Percentiles rank a stretch among this genome's conserved stretches.
Conservation (phyloP, 2,888 invertebrate genomes). For the Morpho helenor region DNA sequence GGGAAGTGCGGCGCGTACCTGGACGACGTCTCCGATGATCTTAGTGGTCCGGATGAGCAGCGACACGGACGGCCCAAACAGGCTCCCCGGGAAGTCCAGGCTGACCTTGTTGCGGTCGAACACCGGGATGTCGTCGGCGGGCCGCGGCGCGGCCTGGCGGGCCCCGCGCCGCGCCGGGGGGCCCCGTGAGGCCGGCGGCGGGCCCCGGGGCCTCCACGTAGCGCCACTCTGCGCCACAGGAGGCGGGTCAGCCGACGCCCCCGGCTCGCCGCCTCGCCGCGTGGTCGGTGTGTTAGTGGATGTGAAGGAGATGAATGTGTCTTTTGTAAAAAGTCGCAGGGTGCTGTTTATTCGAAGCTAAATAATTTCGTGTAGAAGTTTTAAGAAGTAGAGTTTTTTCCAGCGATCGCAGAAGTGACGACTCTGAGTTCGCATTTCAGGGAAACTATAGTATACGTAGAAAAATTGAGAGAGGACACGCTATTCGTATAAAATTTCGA, state of each 20-base stretch:
- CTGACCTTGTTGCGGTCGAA: conserved; percentile 83
- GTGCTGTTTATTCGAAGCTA: too few relatives aligned
- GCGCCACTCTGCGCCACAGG: conserved; percentile 51
- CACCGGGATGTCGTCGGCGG: conserved; percentile 79
- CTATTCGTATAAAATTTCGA: too few relatives aligned
- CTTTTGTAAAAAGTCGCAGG: neutral
- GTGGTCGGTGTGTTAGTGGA: neutral
- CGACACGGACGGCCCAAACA: conserved; percentile 84
- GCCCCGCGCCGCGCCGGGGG: conserved; percentile 28
- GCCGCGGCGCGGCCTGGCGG: conserved; percentile 54
- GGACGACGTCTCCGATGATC: conserved; percentile 82
- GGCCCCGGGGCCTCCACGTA: conserved; percentile 46
- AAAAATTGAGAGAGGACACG: too few relatives aligned
- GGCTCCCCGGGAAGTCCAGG: conserved; percentile 81
- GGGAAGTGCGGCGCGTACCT: conserved; percentile 56
- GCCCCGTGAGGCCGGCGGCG: conserved; percentile 23
- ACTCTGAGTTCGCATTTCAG: too few relatives aligned
- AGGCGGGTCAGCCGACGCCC: conserved; percentile 16
- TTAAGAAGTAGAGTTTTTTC: neutral
- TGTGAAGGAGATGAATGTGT: neutral
- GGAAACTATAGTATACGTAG: too few relatives aligned
- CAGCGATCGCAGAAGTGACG: too few relatives aligned
- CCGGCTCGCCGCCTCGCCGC: conserved; percentile 22
- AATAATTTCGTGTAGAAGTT: neutral
- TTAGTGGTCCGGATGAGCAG: conserved; percentile 83